Evolutionary conservation across 2,888 invertebrate genomes (phyloP), one percentile per base, ranked within the genome.

Genomic region (Phyto melanocephala): DNA sequence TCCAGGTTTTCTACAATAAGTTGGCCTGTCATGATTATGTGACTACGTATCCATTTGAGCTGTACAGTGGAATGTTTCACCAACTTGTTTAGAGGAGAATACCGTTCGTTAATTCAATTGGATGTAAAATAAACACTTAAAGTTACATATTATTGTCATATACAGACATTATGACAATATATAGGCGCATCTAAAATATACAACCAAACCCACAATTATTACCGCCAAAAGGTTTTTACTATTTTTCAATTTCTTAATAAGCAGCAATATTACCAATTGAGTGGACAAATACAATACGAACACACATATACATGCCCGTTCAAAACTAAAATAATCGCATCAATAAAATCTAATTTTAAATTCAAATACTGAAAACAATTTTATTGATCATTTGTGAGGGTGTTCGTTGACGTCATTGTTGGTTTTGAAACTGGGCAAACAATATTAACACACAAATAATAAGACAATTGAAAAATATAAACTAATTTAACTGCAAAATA

Each of bases 281-380:
- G 33, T 33, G 5, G 33, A 33, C 33, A 33, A 7, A 33, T 3
- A 54, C 2, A 20, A n/a, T 45, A 33, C 15, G 63, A 62, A 45
- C 40, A 63, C 54, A 63, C 54, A 54, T 50, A 13, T 20, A 22
- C 47, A 52, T 42, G 20, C 42, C 42, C 35, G 42, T 54, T n/a
- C 17, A 35, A 56, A 63, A 52, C 15, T 35, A 5, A 54, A 63
- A 72, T 72, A 54, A 74, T 63, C 33, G 40, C 20, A 63, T 22
- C 33, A 63, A 74, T 74, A 74, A 63, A 74, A 54, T 42, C 45
- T 63, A 17, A 63, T 68, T 74, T 54, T 6, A 63, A 33, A n/a
- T n/a, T n/a, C 1, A 28, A 50, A 50, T 40, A n/a, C 40, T 17
- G 17, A 15, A 28, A 62, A 60, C 17, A 35, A n/a, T 11, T 63